These are phyloP conservation scores for Protodeltote pygarga DNA, from an alignment of 2,888 invertebrate genomes.

Conservation along the genomic window DNA sequence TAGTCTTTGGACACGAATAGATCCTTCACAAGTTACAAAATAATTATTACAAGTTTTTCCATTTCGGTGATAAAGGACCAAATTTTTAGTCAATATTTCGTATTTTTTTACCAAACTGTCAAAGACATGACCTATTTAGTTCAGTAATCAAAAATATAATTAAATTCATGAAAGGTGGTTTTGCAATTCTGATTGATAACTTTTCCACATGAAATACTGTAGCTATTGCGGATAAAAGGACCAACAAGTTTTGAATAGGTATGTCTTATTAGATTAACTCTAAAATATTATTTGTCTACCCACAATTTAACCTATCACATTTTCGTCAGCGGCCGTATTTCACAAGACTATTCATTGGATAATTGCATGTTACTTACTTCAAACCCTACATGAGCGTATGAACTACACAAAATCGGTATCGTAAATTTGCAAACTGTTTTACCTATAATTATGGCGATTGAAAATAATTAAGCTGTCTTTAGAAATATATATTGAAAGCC, in stretches of 20 bases:
- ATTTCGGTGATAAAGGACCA: too few relatives aligned
- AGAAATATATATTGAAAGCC: slow-evolving; percentile 34
- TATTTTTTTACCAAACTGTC: too few relatives aligned
- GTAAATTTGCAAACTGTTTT: slow-evolving; percentile 38
- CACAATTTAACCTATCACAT: slow-evolving; percentile 19
- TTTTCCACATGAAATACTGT: background rate
- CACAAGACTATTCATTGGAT: slow-evolving; percentile 30
- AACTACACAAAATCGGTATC: slow-evolving; percentile 32
- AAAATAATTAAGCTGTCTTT: slow-evolving; percentile 59
- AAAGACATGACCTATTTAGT: too few relatives aligned
- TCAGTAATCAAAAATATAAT: too few relatives aligned
- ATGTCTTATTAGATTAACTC: slow-evolving; percentile 1
- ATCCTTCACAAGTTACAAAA: too few relatives aligned
- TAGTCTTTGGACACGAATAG: too few relatives aligned
- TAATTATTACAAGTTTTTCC: too few relatives aligned
- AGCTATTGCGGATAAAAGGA: background rate
- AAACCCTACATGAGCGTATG: slow-evolving; percentile 25
- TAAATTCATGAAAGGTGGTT: too few relatives aligned
- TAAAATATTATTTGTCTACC: slow-evolving; percentile 1
- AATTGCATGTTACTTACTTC: slow-evolving; percentile 31
- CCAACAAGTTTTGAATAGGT: background rate
- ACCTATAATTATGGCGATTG: slow-evolving; percentile 41
- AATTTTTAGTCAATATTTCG: too few relatives aligned
- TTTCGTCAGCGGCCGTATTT: slow-evolving; percentile 21
- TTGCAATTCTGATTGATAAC: too few relatives aligned